A percentile compares a stretch with the other conserved stretches of the same genome.
phyloP scores from a whole-genome alignment of 2,113 vertebrate genomes.

The Deroptyus accipitrinus region DNA sequence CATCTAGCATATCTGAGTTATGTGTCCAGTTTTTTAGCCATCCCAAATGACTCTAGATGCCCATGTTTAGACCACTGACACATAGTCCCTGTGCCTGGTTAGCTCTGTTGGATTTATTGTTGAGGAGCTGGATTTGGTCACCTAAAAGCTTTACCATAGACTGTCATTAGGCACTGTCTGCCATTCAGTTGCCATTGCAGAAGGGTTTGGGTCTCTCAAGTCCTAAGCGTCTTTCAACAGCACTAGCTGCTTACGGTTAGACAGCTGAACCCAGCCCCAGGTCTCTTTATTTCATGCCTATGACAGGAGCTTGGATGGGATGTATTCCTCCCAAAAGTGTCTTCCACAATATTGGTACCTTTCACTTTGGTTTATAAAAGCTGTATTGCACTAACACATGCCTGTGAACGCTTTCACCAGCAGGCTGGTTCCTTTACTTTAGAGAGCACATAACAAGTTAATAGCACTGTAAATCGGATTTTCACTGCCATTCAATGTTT shows the following conservation, averaged over 20 bases:
- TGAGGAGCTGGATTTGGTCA: background rate
- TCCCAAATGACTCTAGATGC: background rate
- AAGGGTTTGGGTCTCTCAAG: background rate
- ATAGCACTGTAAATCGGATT: background rate
- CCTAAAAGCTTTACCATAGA: background rate
- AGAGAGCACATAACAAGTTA: background rate
- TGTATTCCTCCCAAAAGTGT: background rate
- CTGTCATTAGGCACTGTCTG: background rate
- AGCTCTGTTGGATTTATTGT: background rate
- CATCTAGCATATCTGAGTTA: background rate
- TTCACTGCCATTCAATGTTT: background rate
- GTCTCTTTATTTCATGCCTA: background rate
- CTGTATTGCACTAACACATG: background rate
- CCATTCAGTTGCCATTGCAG: background rate
- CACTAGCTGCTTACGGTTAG: rapidly evolving
- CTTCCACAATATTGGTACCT: background rate
- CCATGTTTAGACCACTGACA: background rate
- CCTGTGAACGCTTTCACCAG: background rate
- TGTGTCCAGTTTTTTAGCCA: background rate
- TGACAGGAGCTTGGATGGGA: background rate
- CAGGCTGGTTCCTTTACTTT: background rate
- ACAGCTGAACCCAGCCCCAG: background rate
- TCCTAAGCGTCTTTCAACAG: background rate
- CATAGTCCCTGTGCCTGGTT: background rate
- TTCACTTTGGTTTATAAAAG: background rate